Evolutionary conservation across 2,888 invertebrate genomes (phyloP), one percentile per base, ranked within the genome.

Genomic region (Punctoribates punctum): DNA sequence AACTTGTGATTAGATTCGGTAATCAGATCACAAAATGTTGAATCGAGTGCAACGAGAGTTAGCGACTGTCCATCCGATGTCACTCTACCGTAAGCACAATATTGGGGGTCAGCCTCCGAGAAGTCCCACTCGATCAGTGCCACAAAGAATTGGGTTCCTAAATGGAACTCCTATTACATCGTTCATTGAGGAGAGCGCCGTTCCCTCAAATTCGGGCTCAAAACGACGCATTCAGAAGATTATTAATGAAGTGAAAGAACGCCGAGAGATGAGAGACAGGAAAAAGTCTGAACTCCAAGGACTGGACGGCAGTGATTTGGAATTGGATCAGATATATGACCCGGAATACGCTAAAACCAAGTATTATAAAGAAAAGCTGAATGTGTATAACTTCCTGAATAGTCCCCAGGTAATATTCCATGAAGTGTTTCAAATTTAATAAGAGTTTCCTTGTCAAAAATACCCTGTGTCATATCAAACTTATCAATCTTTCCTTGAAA

Each of bases 341-440:
- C 48, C 48, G 27, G 46, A 25, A n/a, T 67, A 34, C 65, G n/a
- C 38, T 1, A 67, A 67, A 38, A 67, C 38, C 65, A 38, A 67
- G 13, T 67, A 38, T 34, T 76, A 76, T 57, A 76, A 76, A 57
- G 73, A 76, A 42, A 54, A 73, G 42, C 25, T 73, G n/a, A 57
- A 57, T n/a, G 76, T 76, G 0, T 76, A 76, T 38, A 76, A 73
- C 57, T 76, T 76, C 23, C 54, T 76, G 5, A 73, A 76, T 17
- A 60, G 46, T 73, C 76, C 76, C 2, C 65, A 67, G 42, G 42
- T 42, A 42, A 42, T 8, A 11, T 42, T 34, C 4, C 8, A 13
- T 42, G 13, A 42, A 9, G 1, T 13, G 11, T 13, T 34, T 34
- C 34, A 34, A 6, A 6, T 8, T 8, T 6, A 34, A 34, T 34